A percentile compares a stretch with the other conserved stretches of the same genome.
These are phyloP conservation scores for Otus sunia DNA, from an alignment of 2,113 vertebrate genomes.

Conservation along the genomic window DNA sequence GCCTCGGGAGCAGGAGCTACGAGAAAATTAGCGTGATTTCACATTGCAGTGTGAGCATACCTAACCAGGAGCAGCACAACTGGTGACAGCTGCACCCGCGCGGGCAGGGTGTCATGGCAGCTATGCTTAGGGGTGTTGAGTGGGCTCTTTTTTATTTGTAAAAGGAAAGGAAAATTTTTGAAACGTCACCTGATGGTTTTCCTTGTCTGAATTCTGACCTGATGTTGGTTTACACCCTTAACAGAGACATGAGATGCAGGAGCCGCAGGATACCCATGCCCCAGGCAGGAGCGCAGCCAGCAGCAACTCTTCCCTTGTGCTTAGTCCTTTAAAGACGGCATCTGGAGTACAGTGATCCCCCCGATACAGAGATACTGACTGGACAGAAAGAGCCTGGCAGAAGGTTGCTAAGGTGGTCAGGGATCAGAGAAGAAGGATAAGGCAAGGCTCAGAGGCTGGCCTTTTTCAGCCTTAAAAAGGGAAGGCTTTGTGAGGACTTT, in stretches of 20 bases:
- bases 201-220: neutral
- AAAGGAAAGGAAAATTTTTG: too few species aligned
- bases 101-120: rapidly evolving
- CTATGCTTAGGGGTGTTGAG: rapidly evolving
- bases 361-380: rapidly evolving
- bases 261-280: rapidly evolving
- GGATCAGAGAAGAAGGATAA: neutral
- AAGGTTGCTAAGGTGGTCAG: neutral
- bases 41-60: rapidly evolving
- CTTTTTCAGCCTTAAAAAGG: neutral
- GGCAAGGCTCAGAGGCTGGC: rapidly evolving
- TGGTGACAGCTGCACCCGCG: rapidly evolving
- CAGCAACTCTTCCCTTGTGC: too few species aligned
- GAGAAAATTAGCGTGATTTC: rapidly evolving
- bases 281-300: rapidly evolving
- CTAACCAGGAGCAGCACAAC: rapidly evolving
- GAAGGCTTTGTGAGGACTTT: neutral
- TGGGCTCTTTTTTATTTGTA: rapidly evolving
- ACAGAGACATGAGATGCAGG: rapidly evolving
- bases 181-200: rapidly evolving
- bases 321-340: rapidly evolving
- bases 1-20: rapidly evolving
- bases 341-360: rapidly evolving
- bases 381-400: rapidly evolving
- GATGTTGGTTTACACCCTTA: rapidly evolving